A percentile compares a stretch with the other conserved stretches of the same genome.
Evolutionary conservation across 2,113 vertebrate genomes (phyloP).

Genomic region (Odontophorus gujanensis): DNA sequence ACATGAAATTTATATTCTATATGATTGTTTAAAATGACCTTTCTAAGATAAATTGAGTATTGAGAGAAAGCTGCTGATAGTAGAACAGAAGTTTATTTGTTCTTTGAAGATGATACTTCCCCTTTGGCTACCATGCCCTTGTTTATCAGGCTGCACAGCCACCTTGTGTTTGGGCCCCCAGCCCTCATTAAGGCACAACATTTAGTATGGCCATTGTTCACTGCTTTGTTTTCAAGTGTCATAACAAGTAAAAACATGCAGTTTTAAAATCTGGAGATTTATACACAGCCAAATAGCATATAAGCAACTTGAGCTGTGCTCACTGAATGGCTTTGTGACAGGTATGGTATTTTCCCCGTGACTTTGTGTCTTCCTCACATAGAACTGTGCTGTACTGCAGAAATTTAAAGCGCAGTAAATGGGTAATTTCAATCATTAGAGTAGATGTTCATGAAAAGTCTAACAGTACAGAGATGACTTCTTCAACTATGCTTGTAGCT

Average conservation of each 20-base stretch:
- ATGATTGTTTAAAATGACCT: not conserved
- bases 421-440: not conserved
- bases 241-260: not conserved
- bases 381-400: not conserved
- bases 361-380: not conserved
- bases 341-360: not conserved
- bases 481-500: not conserved
- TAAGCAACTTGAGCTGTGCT: not conserved
- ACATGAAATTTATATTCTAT: not conserved
- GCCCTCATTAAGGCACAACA: not conserved
- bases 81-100: not conserved
- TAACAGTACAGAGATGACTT: not conserved
- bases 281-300: not conserved
- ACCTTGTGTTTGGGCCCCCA: not conserved
- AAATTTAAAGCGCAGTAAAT: not conserved
- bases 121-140: not conserved
- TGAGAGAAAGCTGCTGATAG: not conserved
- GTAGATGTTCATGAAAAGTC: accelerated
- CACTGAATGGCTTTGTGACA: not conserved
- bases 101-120: not conserved
- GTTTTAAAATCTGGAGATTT: not conserved
- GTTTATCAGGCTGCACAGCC: not conserved
- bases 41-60: not conserved
- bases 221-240: not conserved
- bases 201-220: not conserved